These are phyloP conservation scores for Lethocerus indicus DNA, from an alignment of 1,140 invertebrate genomes.

Conservation along the genomic window DNA sequence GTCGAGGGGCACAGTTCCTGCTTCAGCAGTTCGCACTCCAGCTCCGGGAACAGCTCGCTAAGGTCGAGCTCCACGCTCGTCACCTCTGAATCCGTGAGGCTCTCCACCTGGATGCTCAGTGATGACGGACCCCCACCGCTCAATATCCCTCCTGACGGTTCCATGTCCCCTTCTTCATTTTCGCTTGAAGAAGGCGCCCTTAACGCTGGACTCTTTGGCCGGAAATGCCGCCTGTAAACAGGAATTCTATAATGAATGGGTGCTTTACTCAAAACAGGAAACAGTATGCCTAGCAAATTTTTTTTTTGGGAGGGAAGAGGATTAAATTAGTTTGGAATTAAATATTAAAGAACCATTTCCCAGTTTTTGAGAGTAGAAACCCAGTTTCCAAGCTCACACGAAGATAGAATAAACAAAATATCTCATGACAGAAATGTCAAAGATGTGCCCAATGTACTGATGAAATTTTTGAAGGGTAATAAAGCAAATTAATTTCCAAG, in stretches of 20 bases:
- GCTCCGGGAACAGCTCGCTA: slow-evolving; percentile 14
- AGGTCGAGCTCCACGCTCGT: slow-evolving; percentile 13
- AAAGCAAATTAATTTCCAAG: too few relatives aligned
- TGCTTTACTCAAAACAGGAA: slow-evolving; percentile 1
- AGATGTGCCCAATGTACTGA: too few relatives aligned
- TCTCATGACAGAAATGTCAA: too few relatives aligned
- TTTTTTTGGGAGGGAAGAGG: too few relatives aligned
- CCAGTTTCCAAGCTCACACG: too few relatives aligned
- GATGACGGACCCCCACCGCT: neutral
- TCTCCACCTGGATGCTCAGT: slow-evolving; percentile 9
- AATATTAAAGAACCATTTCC: too few relatives aligned
- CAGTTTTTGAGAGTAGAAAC: too few relatives aligned
- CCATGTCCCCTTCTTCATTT: neutral
- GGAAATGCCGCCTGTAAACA: slow-evolving; percentile 12
- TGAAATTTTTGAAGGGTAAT: too few relatives aligned
- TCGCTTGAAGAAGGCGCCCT: neutral
- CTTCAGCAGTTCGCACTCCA: slow-evolving; percentile 5
- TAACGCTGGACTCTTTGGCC: slow-evolving; percentile 14
- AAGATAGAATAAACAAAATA: too few relatives aligned
- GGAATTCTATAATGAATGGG: too few relatives aligned
- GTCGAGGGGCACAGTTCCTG: neutral
- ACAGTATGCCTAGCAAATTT: slow-evolving; percentile 3
- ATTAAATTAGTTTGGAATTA: too few relatives aligned
- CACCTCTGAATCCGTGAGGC: slow-evolving; percentile 1
- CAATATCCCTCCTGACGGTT: neutral